Conservation (phyloP, 2,888 invertebrate species). For the Apomyelois bistriatella region DNA sequence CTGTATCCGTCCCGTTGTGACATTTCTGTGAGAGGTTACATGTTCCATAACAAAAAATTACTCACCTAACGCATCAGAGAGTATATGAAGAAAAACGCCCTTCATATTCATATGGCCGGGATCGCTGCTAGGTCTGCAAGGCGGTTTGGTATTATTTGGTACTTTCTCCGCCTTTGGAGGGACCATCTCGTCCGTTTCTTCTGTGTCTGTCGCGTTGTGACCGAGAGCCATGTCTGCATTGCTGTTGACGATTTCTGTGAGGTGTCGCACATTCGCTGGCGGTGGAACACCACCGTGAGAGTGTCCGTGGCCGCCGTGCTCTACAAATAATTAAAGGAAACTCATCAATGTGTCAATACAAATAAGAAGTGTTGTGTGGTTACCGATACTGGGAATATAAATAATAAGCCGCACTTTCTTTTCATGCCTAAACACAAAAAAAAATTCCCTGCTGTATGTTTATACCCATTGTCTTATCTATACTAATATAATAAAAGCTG, state of each 20-base stretch:
- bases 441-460: too few relatives aligned
- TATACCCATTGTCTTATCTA: too few relatives aligned
- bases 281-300: conserved; percentile 81
- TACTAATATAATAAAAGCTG: too few relatives aligned
- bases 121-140: conserved; percentile 53
- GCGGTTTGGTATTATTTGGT: conserved; percentile 48
- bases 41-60: conserved; percentile 12
- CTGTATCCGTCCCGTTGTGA: too few relatives aligned
- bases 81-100: conserved; percentile 98
- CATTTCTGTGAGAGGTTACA: too few relatives aligned
- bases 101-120: conserved; percentile 98
- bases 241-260: conserved; percentile 71
- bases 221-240: conserved; percentile 72
- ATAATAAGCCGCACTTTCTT: too few relatives aligned
- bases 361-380: not conserved
- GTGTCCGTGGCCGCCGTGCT: conserved; percentile 87
- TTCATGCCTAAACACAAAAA: too few relatives aligned
- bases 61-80: conserved; percentile 97
- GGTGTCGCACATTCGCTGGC: conserved; percentile 67
- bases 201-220: conserved; percentile 62
- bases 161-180: conserved; percentile 50
- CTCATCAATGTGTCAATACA: not conserved
- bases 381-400: too few relatives aligned
- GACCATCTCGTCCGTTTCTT: conserved; percentile 73
- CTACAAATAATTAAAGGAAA: conserved; percentile 16